These are phyloP conservation scores for Zootoca vivipara DNA, from an alignment of 2,113 vertebrate species.

Conservation along the genomic window DNA sequence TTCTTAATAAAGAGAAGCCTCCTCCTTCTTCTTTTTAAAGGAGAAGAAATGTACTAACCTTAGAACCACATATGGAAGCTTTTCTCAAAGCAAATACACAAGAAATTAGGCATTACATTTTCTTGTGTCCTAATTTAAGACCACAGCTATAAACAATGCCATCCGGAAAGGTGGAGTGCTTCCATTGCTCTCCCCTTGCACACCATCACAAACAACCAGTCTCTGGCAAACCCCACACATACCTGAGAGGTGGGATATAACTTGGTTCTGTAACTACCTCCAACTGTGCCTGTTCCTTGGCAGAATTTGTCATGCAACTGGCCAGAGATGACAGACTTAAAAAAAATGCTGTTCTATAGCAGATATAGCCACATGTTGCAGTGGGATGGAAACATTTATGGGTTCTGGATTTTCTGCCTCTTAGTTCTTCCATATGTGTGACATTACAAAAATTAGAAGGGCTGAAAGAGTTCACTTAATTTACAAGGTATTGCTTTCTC, in stretches of 20 bases:
- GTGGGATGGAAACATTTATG: not conserved
- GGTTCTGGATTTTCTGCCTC: not conserved
- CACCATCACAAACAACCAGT: not conserved
- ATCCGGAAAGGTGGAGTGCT: not conserved
- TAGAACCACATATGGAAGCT: not conserved
- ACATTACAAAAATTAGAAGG: slow-evolving; percentile 36
- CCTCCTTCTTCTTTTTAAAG: not conserved
- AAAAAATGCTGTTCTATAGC: not conserved
- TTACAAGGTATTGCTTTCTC: slow-evolving; percentile 52
- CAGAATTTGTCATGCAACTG: not conserved
- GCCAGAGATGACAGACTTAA: not conserved
- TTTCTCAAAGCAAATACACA: not conserved
- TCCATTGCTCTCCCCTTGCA: not conserved
- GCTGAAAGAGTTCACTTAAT: slow-evolving; percentile 41
- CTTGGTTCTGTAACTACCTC: not conserved
- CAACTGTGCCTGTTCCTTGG: not conserved
- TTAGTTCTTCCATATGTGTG: not conserved
- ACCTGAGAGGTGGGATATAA: not conserved
- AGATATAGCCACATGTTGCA: not conserved
- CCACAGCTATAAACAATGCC: not conserved
- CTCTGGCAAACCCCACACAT: not conserved
- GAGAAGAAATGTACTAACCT: not conserved
- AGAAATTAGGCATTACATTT: not conserved
- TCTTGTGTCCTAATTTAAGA: not conserved
- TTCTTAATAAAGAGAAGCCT: not conserved